phyloP scores from a whole-genome alignment of 2,797 vertebrate species.

The Craterocephalus amniculus region DNA sequence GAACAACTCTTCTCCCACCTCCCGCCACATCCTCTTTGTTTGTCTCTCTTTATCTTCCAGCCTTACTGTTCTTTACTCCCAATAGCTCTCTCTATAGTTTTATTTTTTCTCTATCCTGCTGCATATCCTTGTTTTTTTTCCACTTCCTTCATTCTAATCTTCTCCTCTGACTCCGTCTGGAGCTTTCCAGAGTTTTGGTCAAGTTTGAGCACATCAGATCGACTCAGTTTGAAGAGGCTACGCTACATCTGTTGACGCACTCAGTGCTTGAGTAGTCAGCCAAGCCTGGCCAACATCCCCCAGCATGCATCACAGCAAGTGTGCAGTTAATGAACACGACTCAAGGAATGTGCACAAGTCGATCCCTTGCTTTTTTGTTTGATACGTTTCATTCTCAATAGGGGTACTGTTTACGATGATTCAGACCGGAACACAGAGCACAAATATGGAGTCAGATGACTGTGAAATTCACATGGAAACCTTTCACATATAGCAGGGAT shows the following conservation, averaged over 20 bases:
- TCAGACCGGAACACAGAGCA: constrained; percentile 52
- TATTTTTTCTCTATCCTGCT: constrained; percentile 8
- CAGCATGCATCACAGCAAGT: constrained; percentile 75
- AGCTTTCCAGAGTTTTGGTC: constrained; percentile 69
- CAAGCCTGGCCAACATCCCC: constrained; percentile 67
- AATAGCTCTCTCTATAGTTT: neutral
- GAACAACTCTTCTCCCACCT: constrained; percentile 63
- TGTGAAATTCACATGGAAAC: constrained; percentile 57
- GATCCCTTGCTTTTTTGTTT: constrained; percentile 52
- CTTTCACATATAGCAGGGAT: constrained; percentile 46
- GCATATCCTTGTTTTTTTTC: constrained; percentile 8
- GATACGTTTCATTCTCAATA: constrained; percentile 70
- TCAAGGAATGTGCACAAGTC: constrained; percentile 61
- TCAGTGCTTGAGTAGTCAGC: constrained; percentile 66
- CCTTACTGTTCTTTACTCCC: constrained; percentile 22
- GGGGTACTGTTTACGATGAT: constrained; percentile 68
- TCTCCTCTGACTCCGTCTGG: constrained; percentile 57
- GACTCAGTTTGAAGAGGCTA: constrained; percentile 69
- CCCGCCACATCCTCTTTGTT: constrained; percentile 55
- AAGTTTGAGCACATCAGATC: constrained; percentile 68
- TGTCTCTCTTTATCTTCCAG: constrained; percentile 73
- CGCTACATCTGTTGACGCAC: constrained; percentile 68
- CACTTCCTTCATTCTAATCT: constrained; percentile 11
- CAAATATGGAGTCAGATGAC: constrained; percentile 63
- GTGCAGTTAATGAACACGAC: constrained; percentile 73